Conservation (phyloP, 2,888 invertebrate species). For the Molorchus minor region DNA sequence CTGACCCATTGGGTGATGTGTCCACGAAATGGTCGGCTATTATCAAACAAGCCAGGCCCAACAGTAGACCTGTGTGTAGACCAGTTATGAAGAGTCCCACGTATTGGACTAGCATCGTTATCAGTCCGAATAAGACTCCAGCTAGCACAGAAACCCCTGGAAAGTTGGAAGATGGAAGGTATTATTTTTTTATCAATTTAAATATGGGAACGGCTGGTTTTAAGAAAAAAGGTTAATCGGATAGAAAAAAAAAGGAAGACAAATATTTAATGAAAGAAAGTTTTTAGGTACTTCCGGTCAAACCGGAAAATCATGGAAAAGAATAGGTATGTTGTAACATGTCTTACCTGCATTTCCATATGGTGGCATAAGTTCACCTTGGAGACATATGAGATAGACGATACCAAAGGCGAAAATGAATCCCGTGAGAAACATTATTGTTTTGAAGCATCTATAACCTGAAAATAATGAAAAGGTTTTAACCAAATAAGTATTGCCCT, state of each 20-base stretch:
- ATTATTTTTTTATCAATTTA: no score
- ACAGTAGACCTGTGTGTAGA: slow-evolving; percentile 76
- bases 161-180: no score
- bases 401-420: slow-evolving; percentile 85
- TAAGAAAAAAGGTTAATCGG: no score
- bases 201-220: neutral
- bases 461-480: slow-evolving; percentile 50
- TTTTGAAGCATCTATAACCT: slow-evolving; percentile 91
- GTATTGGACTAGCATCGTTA: slow-evolving; percentile 84
- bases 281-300: neutral
- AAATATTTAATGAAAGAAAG: slow-evolving; percentile 1
- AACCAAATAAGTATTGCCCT: neutral
- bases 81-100: slow-evolving; percentile 85
- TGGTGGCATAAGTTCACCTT: slow-evolving; percentile 80
- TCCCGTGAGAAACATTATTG: slow-evolving; percentile 87
- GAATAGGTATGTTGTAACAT: neutral
- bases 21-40: slow-evolving; percentile 70
- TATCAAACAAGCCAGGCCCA: slow-evolving; percentile 69
- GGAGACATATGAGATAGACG: slow-evolving; percentile 82
- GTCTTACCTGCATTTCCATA: slow-evolving; percentile 77
- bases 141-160: slow-evolving; percentile 76
- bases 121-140: slow-evolving; percentile 79
- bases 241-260: no score
- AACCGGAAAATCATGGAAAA: no score
- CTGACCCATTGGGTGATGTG: slow-evolving; percentile 63